Evolutionary conservation across 53 echinoderm and acorn worm species (phyloP), one percentile per base, ranked within the genome.

Genomic region (Holothuria scabra): DNA sequence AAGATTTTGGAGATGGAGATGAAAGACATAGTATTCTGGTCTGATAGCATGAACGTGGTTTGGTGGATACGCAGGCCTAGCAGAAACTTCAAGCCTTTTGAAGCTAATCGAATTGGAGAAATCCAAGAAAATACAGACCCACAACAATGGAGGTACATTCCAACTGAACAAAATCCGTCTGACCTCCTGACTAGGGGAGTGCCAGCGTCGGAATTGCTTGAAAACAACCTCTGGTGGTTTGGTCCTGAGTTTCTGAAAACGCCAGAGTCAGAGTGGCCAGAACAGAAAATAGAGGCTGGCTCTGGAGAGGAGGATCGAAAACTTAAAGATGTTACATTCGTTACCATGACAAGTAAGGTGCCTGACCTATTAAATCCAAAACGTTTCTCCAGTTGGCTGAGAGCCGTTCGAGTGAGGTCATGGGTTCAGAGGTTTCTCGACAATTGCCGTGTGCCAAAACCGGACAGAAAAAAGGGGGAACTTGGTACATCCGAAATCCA

Each of bases 391-490:
- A 60, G 62, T 23, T n/a, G 64, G 8, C 21, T 46, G 35, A 81
- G 31, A 37, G 23, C 13, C 6, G 5, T 60, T 8, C 30, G 83
- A 11, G 21, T 79, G 20, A 12, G 20, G 21, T 34, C 2, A 11
- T 57, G 59, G 56, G 33, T 25, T 34, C 56, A 58, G 80, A 56
- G 80, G 31, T 79, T 79, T 58, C 56, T 56, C 0, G 59, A 30
- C 59, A 79, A 79, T 33, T 56, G 57, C 48, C 46, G 59, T 24
- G 8, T 13, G 48, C 25, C 11, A 12, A 33, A 24, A 60, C 29
- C 14, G 5, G 60, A 81, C 20, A 5, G 64, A 20, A 6, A 80
- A 37, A 62, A 8, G 20, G 63, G 82, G 9, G 61, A 60, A 24
- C 32, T 81, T 8, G 2, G 11, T 29, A 1, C 37, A 31, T 12